A percentile compares a stretch with the other conserved stretches of the same genome.
phyloP scores from a whole-genome alignment of 2,113 vertebrate genomes.

The Phainopepla nitens region DNA sequence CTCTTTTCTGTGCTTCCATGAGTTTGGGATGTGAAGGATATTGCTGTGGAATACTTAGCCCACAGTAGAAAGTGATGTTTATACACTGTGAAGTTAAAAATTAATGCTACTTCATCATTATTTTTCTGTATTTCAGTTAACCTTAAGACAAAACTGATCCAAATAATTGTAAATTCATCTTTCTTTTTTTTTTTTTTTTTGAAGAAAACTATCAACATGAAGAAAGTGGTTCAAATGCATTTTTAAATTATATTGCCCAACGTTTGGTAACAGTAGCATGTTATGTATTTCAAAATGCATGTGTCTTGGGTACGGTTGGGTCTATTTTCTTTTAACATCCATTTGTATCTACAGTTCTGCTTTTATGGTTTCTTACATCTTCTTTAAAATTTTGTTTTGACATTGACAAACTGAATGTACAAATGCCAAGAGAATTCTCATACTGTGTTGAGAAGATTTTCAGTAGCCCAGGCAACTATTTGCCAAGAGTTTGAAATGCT shows the following conservation, averaged over 20 bases:
- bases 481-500: not conserved
- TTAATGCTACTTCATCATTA: not conserved
- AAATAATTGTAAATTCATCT: not conserved
- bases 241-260: not conserved
- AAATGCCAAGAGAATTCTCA: not conserved
- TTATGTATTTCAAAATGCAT: not conserved
- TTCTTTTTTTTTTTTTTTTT: not conserved
- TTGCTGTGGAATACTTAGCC: not conserved
- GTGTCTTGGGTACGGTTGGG: not conserved
- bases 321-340: not conserved
- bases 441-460: not conserved
- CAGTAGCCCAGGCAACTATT: not conserved
- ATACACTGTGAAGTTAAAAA: not conserved
- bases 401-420: not conserved
- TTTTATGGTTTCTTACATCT: not conserved
- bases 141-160: not conserved
- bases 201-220: not conserved
- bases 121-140: not conserved
- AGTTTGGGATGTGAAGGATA: not conserved
- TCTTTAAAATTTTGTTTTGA: constrained; percentile 11
- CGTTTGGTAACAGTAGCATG: not conserved
- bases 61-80: not conserved
- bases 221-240: not conserved
- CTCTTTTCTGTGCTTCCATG: not conserved
- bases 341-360: not conserved